Conservation (phyloP, 2,113 vertebrate genomes). For the Platichthys stellatus region DNA sequence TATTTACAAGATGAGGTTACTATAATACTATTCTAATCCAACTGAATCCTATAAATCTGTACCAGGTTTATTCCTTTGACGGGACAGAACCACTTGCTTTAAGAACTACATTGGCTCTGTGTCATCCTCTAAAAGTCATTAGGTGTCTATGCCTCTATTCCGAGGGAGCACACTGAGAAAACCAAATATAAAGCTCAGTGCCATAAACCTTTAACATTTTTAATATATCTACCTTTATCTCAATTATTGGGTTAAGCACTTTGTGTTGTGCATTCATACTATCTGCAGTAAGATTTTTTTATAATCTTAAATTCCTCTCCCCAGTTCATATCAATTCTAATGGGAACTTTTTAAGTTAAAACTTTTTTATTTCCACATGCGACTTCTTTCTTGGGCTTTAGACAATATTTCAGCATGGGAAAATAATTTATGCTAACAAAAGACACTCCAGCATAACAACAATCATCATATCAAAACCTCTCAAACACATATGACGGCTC, state of each 20-base stretch:
- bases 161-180: neutral
- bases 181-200: neutral
- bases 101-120: neutral
- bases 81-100: neutral
- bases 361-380: too few species aligned
- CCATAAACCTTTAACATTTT: too few species aligned
- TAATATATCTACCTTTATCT: neutral
- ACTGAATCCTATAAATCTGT: neutral
- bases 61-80: neutral
- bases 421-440: too few species aligned
- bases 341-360: too few species aligned
- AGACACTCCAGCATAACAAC: too few species aligned
- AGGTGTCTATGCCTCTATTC: neutral
- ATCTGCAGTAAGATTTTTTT: neutral
- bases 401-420: too few species aligned
- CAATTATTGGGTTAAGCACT: neutral
- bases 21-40: neutral
- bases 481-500: too few species aligned
- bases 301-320: too few species aligned
- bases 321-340: neutral
- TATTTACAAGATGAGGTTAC: neutral
- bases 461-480: too few species aligned
- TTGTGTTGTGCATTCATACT: too few species aligned
- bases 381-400: too few species aligned
- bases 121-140: neutral